These are phyloP conservation scores for Dyspetes luteomarginatus DNA, from an alignment of 2,888 invertebrate genomes.

Conservation along the genomic window DNA sequence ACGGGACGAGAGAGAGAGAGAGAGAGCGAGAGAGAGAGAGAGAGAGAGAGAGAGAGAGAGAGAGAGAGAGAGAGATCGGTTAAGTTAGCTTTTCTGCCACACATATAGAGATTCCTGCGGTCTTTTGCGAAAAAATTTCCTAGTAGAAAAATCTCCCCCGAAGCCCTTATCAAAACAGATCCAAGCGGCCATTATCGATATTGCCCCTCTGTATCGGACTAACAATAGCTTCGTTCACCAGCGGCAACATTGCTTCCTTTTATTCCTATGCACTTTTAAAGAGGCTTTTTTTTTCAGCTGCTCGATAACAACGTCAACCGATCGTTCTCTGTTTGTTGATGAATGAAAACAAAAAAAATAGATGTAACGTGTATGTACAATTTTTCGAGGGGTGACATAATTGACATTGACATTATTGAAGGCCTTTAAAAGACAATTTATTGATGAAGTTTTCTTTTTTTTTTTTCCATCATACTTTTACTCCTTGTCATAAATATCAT, in stretches of 20 bases:
- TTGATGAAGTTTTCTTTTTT: too few relatives aligned
- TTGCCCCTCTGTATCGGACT: conserved; percentile 15
- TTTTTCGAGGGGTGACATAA: too few relatives aligned
- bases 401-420: too few relatives aligned
- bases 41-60: neutral
- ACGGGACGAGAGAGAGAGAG: conserved; percentile 12
- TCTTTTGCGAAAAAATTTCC: neutral
- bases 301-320: neutral
- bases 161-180: conserved; percentile 59
- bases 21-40: conserved; percentile 1
- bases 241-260: neutral
- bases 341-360: too few relatives aligned
- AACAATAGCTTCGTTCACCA: conserved; percentile 38
- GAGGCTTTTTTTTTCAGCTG: neutral
- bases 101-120: too few relatives aligned
- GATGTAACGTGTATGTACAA: too few relatives aligned
- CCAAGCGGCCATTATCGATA: conserved; percentile 46
- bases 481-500: too few relatives aligned
- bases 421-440: too few relatives aligned
- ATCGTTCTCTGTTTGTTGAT: too few relatives aligned
- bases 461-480: too few relatives aligned
- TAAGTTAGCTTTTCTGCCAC: too few relatives aligned
- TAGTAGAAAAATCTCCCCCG: conserved; percentile 28
- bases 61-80: neutral
- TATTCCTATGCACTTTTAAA: neutral